Conservation (phyloP, 2,113 vertebrate species). For the Dromaius novaehollandiae region DNA sequence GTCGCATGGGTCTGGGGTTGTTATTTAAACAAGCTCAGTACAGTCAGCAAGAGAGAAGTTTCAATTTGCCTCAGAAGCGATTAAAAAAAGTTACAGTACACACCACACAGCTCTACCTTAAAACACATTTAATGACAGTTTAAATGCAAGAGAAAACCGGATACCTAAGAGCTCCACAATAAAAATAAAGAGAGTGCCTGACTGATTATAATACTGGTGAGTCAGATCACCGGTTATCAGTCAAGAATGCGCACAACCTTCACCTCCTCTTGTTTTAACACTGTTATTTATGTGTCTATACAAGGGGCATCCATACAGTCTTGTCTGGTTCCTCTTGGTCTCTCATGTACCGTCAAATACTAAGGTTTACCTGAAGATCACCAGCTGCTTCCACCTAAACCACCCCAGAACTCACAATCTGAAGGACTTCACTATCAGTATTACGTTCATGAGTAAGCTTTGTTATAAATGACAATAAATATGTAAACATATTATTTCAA, state of each 20-base stretch:
- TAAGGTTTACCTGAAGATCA: background rate
- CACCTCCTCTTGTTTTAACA: background rate
- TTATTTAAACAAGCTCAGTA: conserved; percentile 17
- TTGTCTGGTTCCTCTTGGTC: rapidly evolving
- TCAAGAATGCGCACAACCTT: conserved; percentile 41
- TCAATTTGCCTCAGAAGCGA: conserved; percentile 43
- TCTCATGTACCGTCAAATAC: rapidly evolving
- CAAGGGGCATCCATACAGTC: background rate
- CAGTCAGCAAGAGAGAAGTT: conserved; percentile 41
- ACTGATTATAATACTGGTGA: conserved; percentile 57
- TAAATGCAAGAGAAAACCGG: background rate
- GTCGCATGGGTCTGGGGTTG: background rate
- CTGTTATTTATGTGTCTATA: rapidly evolving
- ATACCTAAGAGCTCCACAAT: background rate
- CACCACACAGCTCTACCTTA: background rate
- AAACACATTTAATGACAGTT: background rate
- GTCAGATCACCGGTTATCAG: conserved; percentile 50
- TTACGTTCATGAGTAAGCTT: rapidly evolving
- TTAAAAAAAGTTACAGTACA: background rate
- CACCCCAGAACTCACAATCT: background rate
- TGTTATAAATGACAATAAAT: background rate
- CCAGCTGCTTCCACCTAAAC: background rate
- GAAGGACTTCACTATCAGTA: background rate
- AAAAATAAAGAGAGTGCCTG: conserved; percentile 61
- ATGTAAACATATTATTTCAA: conserved; percentile 3